phyloP scores from a whole-genome alignment of 2,113 vertebrate species.

The Lepidothrix coronata region DNA sequence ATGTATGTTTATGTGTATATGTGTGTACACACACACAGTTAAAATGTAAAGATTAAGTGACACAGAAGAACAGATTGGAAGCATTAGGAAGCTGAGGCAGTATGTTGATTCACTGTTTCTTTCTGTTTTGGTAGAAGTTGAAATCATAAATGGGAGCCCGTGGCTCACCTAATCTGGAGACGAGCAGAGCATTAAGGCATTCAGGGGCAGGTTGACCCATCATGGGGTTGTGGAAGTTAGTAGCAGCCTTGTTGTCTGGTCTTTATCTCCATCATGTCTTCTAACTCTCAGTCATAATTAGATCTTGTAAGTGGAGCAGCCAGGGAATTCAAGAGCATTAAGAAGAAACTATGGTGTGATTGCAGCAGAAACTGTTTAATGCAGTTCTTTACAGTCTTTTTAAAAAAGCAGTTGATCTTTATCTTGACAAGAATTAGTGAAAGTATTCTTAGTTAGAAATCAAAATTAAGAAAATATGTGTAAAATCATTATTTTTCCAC shows the following conservation, averaged over 20 bases:
- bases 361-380: neutral
- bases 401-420: neutral
- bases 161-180: neutral
- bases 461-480: neutral
- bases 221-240: neutral
- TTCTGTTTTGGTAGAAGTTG: neutral
- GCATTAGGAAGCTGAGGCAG: neutral
- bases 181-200: rapidly evolving
- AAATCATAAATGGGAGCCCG: neutral
- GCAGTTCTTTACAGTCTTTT: neutral
- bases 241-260: neutral
- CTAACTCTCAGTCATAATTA: neutral
- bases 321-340: neutral
- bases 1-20: rapidly evolving
- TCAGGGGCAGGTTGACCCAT: neutral
- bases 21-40: rapidly evolving
- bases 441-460: neutral
- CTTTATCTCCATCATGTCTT: neutral
- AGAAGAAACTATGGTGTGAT: neutral
- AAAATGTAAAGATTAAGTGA: neutral
- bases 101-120: neutral
- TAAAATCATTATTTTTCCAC: neutral
- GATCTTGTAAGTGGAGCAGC: neutral
- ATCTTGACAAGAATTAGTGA: neutral
- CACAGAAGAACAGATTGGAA: neutral